Base-by-base conservation (phyloP, 1,140 invertebrate genomes). In the Asobara japonica region DNA sequence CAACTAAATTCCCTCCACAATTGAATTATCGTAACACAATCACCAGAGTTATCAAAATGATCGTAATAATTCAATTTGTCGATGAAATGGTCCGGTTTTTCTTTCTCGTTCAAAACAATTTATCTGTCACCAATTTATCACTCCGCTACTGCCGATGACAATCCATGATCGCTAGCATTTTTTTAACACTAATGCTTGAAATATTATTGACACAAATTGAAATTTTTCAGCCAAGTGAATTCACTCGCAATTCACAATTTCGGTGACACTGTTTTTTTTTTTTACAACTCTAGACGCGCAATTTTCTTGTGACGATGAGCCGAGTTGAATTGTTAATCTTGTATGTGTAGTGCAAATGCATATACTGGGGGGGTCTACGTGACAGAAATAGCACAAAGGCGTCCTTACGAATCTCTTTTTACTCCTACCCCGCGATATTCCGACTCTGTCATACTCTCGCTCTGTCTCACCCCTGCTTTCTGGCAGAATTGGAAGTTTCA, bases 131-230 rank as follows among this genome's bases (percentile, higher is more conserved):
- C 48, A 56, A 48, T 33, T 65, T 45, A 3, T 51, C 62, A 41
- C 72, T 78, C 80, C 79, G 84, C 81, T 87, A 85, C 72, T 84
- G 82, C 71, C 76, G 78, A 82, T 80, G 80, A 83, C 81, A 83
- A 85, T 87, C 84, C 86, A 86, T 85, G 77, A 81, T 82, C 77
- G 78, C 80, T 73, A 74, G 80, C 85, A 87, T 87, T 82, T 81
- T 85, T 78, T 62, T n/a, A n/a, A n/a, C n/a, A n/a, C 69, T 45
- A 67, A n/a, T 67, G 20, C 20, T 13, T 31, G 31, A n/a, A 36
- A n/a, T n/a, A n/a, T n/a, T n/a, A n/a, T n/a, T n/a, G n/a, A n/a
- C n/a, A n/a, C n/a, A n/a, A n/a, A n/a, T n/a, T n/a, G n/a, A n/a
- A n/a, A n/a, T n/a, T n/a, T n/a, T n/a, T n/a, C n/a, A n/a, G n/a